Base-by-base conservation (phyloP, 2,797 vertebrate genomes). In the Pangasius sanitwongsei region DNA sequence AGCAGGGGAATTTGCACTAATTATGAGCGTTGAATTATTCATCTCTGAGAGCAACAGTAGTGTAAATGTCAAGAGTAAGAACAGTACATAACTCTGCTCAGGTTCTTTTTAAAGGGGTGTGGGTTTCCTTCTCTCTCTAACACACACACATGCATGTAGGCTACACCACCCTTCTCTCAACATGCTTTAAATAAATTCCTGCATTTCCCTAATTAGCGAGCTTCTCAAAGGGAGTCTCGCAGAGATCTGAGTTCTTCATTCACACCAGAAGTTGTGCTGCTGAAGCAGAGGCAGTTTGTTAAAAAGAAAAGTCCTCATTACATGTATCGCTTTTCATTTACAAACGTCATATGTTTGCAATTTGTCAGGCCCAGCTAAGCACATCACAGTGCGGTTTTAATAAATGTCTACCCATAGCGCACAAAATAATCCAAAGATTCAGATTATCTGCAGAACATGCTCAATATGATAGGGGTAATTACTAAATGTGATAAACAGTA, bases 21-120 rank as follows among this genome's bases (percentile, higher is more conserved):
- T 92, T 86, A 85, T 88, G 69, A 85, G 74, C 55, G 23, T 13
- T 90, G 87, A 91, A 89, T 90, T 89, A 90, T 92, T 89, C 63
- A 89, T 90, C 80, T 80, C 87, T 78, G 80, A 89, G 83, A 89
- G 80, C 67, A 69, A 90, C 82, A 74, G 74, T 67, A 77, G 81
- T 65, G 65, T 82, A 92, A 92, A 91, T 89, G 89, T 93, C 89
- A 91, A 65, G 63, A 86, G 44, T 20, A 88, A 77, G 61, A 85
- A 83, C 41, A 86, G 91, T 59, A 61, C 69, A 63, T 72, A 89
- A 83, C 89, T 57, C 34, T 18, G 50, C 57, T 86, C 82, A 61
- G 72, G 81, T 65, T 91, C 41, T 61, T 65, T 53, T 74, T 89
- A 37, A n/a, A 77, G 13, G 59, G 69, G 75, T 85, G 70, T 83